These are phyloP conservation scores for Oscheius sp. DNA, from an alignment of 1,140 invertebrate genomes.

Conservation along the genomic window DNA sequence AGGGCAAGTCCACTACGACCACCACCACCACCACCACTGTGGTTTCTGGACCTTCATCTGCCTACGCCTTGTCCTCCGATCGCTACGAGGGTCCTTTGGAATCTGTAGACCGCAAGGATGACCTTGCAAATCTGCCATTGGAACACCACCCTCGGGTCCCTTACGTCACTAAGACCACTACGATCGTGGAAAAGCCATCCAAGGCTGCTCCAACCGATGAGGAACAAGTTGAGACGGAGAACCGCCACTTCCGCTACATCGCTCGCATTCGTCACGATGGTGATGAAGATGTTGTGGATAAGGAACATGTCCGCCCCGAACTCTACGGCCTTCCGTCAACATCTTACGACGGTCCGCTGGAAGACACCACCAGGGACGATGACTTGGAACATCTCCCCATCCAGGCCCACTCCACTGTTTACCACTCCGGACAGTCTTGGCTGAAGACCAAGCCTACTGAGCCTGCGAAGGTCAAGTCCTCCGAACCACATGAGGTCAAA, in stretches of 20 bases:
- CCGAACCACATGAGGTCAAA: too few relatives aligned
- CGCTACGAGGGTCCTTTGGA: slow-evolving; percentile 6
- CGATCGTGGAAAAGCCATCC: not conserved
- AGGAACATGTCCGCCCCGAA: slow-evolving; percentile 20
- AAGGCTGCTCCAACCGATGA: not conserved
- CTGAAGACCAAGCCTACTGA: too few relatives aligned
- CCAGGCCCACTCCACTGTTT: slow-evolving; percentile 3
- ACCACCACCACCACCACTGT: too few relatives aligned
- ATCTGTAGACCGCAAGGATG: not conserved
- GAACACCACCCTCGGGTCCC: not conserved
- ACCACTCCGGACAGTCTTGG: too few relatives aligned
- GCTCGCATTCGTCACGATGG: slow-evolving; percentile 42
- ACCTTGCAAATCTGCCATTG: slow-evolving; percentile 6
- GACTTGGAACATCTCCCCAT: slow-evolving; percentile 19
- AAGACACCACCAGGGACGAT: slow-evolving; percentile 20
- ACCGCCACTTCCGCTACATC: slow-evolving; percentile 6
- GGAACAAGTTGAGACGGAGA: not conserved
- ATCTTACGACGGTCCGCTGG: slow-evolving; percentile 36
- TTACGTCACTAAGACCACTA: not conserved
- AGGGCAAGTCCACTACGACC: slow-evolving; percentile 24
- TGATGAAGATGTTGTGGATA: slow-evolving; percentile 47
- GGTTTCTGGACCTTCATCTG: not conserved
- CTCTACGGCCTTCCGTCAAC: slow-evolving; percentile 12
- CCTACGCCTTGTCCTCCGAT: slow-evolving; percentile 1
- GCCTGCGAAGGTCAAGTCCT: too few relatives aligned